Evolutionary conservation across 2,888 invertebrate species (phyloP).

Genomic region (Harmothoe impar): DNA sequence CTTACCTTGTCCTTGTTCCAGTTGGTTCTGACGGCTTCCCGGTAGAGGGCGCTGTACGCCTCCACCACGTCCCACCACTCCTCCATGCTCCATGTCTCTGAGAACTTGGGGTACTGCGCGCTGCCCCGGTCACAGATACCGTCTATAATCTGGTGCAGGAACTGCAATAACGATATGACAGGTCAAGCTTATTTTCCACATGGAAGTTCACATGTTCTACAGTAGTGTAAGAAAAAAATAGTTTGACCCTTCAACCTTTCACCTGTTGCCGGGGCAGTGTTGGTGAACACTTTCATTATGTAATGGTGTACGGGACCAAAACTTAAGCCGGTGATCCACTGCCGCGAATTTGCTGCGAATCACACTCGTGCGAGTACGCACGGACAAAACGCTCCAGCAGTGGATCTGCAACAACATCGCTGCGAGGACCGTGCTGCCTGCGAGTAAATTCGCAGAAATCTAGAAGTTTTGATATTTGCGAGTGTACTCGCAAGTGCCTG

Average conservation of each 20-base stretch:
- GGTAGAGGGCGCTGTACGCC: conserved; percentile 71
- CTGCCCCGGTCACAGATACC: conserved; percentile 72
- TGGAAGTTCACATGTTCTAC: no score
- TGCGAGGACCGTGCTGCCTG: no score
- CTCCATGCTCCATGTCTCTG: conserved; percentile 74
- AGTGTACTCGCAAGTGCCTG: no score
- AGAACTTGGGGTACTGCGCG: conserved; percentile 72
- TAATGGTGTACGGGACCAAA: no score
- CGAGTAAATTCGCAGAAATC: no score
- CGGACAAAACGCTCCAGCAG: no score
- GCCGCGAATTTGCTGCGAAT: no score
- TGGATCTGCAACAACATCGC: no score
- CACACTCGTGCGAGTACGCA: no score
- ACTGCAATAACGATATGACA: conserved; percentile 71
- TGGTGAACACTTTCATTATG: no score
- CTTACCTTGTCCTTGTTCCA: conserved; percentile 77
- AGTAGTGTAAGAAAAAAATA: conserved; percentile 39
- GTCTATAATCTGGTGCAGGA: conserved; percentile 75
- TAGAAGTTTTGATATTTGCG: no score
- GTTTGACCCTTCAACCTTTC: neutral
- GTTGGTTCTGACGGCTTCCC: conserved; percentile 72
- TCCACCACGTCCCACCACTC: conserved; percentile 77
- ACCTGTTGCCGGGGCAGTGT: neutral
- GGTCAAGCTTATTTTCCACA: neutral
- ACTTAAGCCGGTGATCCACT: no score